phyloP scores from a whole-genome alignment of 2,797 vertebrate genomes.

The Thripadectes ignobilis region DNA sequence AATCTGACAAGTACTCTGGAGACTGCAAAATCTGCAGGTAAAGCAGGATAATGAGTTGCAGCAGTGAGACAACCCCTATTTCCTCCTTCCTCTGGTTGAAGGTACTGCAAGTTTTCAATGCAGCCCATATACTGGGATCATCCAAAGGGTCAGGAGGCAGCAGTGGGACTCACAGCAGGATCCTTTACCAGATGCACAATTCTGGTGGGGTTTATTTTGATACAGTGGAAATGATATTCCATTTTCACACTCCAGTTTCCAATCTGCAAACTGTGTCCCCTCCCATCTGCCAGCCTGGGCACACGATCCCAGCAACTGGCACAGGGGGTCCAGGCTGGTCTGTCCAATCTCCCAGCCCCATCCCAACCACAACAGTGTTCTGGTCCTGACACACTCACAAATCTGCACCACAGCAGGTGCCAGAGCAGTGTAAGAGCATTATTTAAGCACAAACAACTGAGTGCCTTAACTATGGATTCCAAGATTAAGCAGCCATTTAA shows the following conservation, averaged over 20 bases:
- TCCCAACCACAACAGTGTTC: not conserved
- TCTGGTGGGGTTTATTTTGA: not conserved
- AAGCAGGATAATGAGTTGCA: not conserved
- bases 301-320: not conserved
- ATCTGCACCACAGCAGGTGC: not conserved
- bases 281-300: not conserved
- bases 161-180: not conserved
- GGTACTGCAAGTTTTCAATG: not conserved
- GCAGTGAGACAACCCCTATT: not conserved
- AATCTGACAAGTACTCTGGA: not conserved
- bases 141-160: not conserved
- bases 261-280: not conserved
- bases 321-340: not conserved
- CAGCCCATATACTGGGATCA: not conserved
- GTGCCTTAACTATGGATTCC: not conserved
- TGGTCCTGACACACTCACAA: not conserved
- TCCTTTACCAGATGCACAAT: not conserved
- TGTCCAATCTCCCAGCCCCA: not conserved
- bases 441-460: not conserved
- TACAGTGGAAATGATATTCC: not conserved
- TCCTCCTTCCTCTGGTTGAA: not conserved
- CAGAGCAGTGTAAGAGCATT: not conserved
- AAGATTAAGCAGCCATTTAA: slow-evolving; percentile 39
- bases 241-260: not conserved
- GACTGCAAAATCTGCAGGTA: not conserved